Base-by-base conservation (phyloP, 2,888 invertebrate species). In the Eustalomyia histrio region DNA sequence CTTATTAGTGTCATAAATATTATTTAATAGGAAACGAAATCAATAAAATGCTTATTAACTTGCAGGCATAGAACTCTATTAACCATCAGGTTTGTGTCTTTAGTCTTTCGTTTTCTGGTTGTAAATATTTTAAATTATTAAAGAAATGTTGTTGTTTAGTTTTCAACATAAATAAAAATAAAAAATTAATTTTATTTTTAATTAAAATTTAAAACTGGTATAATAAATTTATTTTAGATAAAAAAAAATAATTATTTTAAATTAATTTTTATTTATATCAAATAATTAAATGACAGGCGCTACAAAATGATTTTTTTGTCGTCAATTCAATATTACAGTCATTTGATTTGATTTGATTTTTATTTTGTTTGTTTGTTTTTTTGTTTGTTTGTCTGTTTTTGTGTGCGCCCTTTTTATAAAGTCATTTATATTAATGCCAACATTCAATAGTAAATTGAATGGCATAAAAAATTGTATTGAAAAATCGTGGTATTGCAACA, bases 401-500 rank as follows among this genome's bases (percentile, higher is more conserved):
- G 12, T 76, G 35, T 64, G 53, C 50, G 64, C 53, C 50, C 65
- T 57, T 74, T 75, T 74, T 67, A 63, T 24, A 52, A 61, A 72
- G 52, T 78, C 35, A 67, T 63, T 58, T 69, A 65, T 69, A 50
- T 69, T 69, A 69, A 75, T 69, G 76, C 52, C 43, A 47, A 74
- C 16, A n/a, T n/a, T n/a, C n/a, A 29, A 39, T 50, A 73, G 61
- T 39, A 21, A 17, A 57, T 18, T 29, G 35, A 55, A 63, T 18
- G 17, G 17, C 55, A 72, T 5, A 52, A 39, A 67, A 64, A 52
- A 57, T 35, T 43, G 10, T 47, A 60, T 68, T 76, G 68, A 68
- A 68, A 76, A 76, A 76, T 76, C 68, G 65, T 76, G 76, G 78
- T 73, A 63, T 74, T 81, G 69, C 43, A 69, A 67, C 68, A 71